Conservation (phyloP, 2,797 vertebrate genomes). For the Phrynocephalus guinanensis region DNA sequence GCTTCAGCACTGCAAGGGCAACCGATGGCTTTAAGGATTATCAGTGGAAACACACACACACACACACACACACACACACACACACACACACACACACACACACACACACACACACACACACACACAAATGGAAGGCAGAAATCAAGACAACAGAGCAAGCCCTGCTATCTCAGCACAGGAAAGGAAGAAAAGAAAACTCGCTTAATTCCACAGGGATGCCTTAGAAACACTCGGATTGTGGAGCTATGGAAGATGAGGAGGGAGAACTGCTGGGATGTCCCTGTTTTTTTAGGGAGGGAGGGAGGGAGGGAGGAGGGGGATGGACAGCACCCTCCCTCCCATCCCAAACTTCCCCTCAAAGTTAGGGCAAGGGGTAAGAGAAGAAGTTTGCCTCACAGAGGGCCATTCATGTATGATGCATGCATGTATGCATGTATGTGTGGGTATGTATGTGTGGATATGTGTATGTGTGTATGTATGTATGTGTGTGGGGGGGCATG, state of each 20-base stretch:
- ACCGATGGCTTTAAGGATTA: background rate
- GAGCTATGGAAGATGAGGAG: too few species aligned
- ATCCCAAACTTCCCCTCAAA: background rate
- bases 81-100: background rate
- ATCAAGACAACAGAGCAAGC: background rate
- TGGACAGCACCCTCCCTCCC: background rate
- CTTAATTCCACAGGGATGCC: background rate
- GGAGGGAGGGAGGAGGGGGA: too few species aligned
- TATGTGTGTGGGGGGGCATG: too few species aligned
- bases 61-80: background rate
- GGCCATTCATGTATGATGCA: too few species aligned
- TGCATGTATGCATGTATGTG: too few species aligned
- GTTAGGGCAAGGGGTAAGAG: background rate
- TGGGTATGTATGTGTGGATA: too few species aligned
- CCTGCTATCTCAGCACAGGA: background rate
- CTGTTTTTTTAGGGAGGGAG: background rate
- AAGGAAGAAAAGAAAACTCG: fast-evolving
- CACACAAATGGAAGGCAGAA: background rate
- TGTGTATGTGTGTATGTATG: fast-evolving
- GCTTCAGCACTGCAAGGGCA: background rate
- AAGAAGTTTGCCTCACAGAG: background rate
- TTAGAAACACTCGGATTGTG: too few species aligned
- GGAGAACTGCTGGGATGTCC: too few species aligned
- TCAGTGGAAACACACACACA: background rate
- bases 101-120: background rate